Evolutionary conservation across 2,888 invertebrate species (phyloP), one percentile per base, ranked within the genome.

Genomic region (Tenthredo amoena): DNA sequence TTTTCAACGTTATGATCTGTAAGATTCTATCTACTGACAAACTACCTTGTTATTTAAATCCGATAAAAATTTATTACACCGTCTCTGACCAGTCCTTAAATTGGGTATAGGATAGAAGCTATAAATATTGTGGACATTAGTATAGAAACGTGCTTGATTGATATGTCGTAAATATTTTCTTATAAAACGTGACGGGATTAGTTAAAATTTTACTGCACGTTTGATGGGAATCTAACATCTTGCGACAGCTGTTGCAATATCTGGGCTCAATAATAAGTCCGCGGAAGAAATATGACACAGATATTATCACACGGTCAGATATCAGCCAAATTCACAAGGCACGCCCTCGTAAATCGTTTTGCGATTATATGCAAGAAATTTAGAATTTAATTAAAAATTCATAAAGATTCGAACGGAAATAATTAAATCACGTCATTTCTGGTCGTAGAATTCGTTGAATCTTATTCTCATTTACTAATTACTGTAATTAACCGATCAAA

Each of bases 101-200:
- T 50, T 47, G 12, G n/a, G n/a, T 71, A 9, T 71, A 72, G 37
- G 34, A 34, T n/a, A 71, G 5, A 72, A 10, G 34, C 18, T 50
- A 34, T 77, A 77, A 31, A 74, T 74, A 43, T 43, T 74, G 12
- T 47, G n/a, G 47, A 26, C 47, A 76, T 76, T 31, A n/a, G 21
- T 34, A 18, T 50, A 31, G n/a, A 77, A 77, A 50, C 77, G 77
- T 50, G 77, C 77, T 55, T 55, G 77, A 77, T 77, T 10, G 37
- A 77, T 55, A 18, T 0, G 34, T 77, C 50, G 31, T 77, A 77
- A 55, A 77, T 43, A 77, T 31, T n/a, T 55, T 31, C 34, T 31
- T 34, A 15, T 50, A 40, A 77, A 76, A 76, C 76, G 76, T 76
- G 77, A 31, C 50, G 4, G 31, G 34, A 55, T 77, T 77, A 77